Conservation (phyloP, 1,140 invertebrate genomes). For the Planococcus citri region DNA sequence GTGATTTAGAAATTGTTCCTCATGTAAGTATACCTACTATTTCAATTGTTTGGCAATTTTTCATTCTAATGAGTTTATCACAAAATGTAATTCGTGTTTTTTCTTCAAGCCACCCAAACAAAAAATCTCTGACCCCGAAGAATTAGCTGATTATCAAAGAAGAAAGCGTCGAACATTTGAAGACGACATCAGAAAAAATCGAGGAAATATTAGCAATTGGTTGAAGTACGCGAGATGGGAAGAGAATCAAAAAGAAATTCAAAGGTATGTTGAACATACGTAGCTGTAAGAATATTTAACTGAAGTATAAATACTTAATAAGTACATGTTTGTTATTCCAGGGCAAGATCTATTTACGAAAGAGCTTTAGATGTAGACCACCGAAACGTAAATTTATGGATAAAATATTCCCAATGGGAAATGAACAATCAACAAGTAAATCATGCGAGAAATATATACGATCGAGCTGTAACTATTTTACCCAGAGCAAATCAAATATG, state of each 20-base stretch:
- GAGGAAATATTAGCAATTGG: slow-evolving; percentile 89
- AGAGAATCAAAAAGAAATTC: slow-evolving; percentile 94
- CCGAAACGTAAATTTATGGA: slow-evolving; percentile 84
- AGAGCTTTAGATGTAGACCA: slow-evolving; percentile 94
- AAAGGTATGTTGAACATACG: slow-evolving; percentile 36
- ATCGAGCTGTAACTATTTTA: slow-evolving; percentile 90
- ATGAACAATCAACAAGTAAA: slow-evolving; percentile 93
- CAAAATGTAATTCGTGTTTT: not conserved
- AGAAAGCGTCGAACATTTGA: slow-evolving; percentile 93
- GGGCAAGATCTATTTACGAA: slow-evolving; percentile 85
- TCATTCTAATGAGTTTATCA: not conserved
- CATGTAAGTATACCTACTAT: slow-evolving; percentile 46
- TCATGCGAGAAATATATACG: slow-evolving; percentile 97
- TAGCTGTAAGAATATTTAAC: not conserved
- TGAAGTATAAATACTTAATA: too few species aligned
- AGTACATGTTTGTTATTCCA: too few species aligned
- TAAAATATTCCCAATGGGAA: slow-evolving; percentile 99
- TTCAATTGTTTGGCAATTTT: not conserved
- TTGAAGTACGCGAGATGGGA: slow-evolving; percentile 99
- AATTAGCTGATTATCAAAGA: slow-evolving; percentile 88
- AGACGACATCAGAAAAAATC: slow-evolving; percentile 94
- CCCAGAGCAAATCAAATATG: slow-evolving; percentile 97
- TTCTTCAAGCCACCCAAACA: slow-evolving; percentile 77
- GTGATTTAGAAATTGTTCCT: slow-evolving; percentile 94
- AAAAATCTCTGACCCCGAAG: slow-evolving; percentile 97